Conservation (phyloP, 2,888 invertebrate species). For the Sericinus montela region DNA sequence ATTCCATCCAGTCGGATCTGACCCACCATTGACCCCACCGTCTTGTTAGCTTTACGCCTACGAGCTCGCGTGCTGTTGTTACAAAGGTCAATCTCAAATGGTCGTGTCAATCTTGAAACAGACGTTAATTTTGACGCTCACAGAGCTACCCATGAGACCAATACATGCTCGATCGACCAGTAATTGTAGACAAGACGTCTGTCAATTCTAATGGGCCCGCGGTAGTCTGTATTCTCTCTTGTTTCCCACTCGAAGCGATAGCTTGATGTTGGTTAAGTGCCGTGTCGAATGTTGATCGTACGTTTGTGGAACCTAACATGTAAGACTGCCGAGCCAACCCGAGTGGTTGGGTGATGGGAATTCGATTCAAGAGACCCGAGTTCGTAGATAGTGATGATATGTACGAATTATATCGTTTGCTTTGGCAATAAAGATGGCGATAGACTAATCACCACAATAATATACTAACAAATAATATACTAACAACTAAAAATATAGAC, state of each 20-base stretch:
- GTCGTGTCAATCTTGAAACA: slow-evolving; percentile 28
- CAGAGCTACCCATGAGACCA: slow-evolving; percentile 24
- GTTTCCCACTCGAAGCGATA: slow-evolving; percentile 20
- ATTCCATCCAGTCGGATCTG: slow-evolving; percentile 1
- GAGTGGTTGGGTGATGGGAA: no score
- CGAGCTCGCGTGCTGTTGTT: slow-evolving; percentile 5
- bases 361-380: no score
- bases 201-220: slow-evolving; percentile 35
- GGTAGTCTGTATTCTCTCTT: slow-evolving; percentile 22
- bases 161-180: slow-evolving; percentile 4
- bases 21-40: slow-evolving; percentile 9
- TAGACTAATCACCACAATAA: no score
- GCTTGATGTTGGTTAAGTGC: slow-evolving; percentile 21
- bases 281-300: slow-evolving; percentile 10
- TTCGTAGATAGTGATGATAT: no score
- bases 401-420: no score
- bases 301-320: slow-evolving; percentile 7
- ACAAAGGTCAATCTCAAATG: slow-evolving; percentile 23
- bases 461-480: no score
- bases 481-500: no score
- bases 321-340: no score
- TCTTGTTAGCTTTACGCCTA: slow-evolving; percentile 13
- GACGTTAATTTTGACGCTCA: slow-evolving; percentile 26
- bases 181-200: slow-evolving; percentile 27
- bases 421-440: no score